Evolutionary conservation across 2,797 vertebrate species (phyloP).

Genomic region (Coregonus sp.): DNA sequence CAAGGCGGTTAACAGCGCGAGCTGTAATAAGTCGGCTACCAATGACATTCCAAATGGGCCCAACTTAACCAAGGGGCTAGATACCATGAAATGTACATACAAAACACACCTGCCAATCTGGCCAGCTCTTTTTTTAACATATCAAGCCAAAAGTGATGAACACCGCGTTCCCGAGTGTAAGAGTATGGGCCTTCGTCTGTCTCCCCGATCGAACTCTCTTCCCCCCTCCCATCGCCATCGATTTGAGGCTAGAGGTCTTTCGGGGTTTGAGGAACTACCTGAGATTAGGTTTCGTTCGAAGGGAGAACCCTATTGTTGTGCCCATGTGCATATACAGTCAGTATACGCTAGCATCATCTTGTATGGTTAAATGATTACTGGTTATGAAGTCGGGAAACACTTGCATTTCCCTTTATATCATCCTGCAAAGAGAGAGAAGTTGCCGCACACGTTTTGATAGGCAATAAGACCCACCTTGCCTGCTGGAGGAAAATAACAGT

Average conservation of each 20-base stretch:
- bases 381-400: background rate
- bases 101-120: constrained; percentile 60
- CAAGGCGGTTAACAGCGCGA: constrained; percentile 68
- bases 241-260: constrained; percentile 34
- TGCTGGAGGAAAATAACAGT: background rate
- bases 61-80: constrained; percentile 49
- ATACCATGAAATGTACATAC: constrained; percentile 70
- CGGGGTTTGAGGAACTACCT: constrained; percentile 41
- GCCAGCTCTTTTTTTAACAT: constrained; percentile 38
- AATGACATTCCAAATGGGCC: constrained; percentile 64
- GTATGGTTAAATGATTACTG: background rate
- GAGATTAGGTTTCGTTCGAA: background rate
- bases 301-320: constrained; percentile 40
- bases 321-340: constrained; percentile 34
- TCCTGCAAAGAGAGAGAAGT: background rate
- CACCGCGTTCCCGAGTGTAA: constrained; percentile 61
- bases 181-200: background rate
- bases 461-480: background rate
- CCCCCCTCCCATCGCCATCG: constrained; percentile 31
- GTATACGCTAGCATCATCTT: background rate
- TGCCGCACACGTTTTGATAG: background rate
- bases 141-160: constrained; percentile 2
- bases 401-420: background rate
- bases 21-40: constrained; percentile 69
- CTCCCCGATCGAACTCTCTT: constrained; percentile 43